Evolutionary conservation across 30 jellyfish, hydroid and myxozoan genomes (phyloP), one percentile per base, ranked within the genome.

Genomic region (Catostylus mosaicus): DNA sequence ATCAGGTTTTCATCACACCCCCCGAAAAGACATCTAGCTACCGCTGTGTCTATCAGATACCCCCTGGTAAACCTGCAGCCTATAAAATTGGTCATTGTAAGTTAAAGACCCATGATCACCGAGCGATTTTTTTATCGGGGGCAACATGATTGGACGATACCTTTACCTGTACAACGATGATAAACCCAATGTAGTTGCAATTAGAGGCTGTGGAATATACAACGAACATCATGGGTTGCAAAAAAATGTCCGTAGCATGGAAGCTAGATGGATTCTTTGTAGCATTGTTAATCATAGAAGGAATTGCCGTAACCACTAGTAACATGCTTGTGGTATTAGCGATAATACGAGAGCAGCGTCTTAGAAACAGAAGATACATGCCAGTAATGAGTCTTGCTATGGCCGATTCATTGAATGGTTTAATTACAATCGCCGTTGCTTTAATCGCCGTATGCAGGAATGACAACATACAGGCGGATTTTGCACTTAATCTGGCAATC

Each of bases 341-440:
- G 1, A 85, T 61, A 12, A 16, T 72, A 24, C 14, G 31, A 6
- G 82, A 83, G 45, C 32, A 73, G 50, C 30, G 63, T 5, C 51
- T 83, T 18, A 75, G 71, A 26, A 72, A 46, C 26, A 47, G 57
- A 0, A 61, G 69, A 20, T 67, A 72, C 18, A 43, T 64, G 75
- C 84, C 84, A 0, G 72, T 83, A 3, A 18, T 83, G 54, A 83
- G 94, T 70, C 54, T 83, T 30, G 85, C 87, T 4, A 37, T 57
- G 16, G 87, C 94, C 0, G 94, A 83, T 30, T 29, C 61, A 16
- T 24, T 72, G 1, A 57, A 24, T 35, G 94, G 94, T 1, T 11
- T 73, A 19, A 47, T 73, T 10, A 29, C 80, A 1, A 16, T 40
- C 30, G 0, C 71, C 1, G 32, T 47, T 2, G 51, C 34, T 0